A percentile compares a stretch with the other conserved stretches of the same genome.
These are phyloP conservation scores for Tetramorium bicarinatum DNA, from an alignment of 2,888 invertebrate genomes.

Conservation along the genomic window DNA sequence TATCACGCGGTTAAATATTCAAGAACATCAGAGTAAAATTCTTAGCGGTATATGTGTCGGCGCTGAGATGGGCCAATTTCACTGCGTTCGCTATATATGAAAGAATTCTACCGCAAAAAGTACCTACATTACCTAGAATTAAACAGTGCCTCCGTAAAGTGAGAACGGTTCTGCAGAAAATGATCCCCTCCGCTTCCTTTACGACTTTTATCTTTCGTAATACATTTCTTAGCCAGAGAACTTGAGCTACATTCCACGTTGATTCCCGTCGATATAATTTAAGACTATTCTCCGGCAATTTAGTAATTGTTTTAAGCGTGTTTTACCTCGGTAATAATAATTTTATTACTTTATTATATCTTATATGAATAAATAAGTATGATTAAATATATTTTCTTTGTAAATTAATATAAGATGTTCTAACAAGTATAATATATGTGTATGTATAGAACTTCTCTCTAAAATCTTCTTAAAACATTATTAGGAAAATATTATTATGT, in stretches of 20 bases:
- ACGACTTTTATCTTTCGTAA: slow-evolving; percentile 42
- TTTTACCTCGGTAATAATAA: background rate
- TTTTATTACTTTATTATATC: background rate
- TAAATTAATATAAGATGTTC: too few relatives aligned
- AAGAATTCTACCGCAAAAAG: slow-evolving; percentile 29
- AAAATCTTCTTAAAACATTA: background rate
- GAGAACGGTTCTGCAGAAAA: slow-evolving; percentile 18
- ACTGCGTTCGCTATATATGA: background rate
- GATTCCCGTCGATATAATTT: slow-evolving; percentile 10
- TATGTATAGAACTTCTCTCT: too few relatives aligned
- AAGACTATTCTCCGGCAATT: background rate
- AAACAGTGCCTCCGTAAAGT: slow-evolving; percentile 18
- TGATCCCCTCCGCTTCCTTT: background rate
- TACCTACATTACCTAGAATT: slow-evolving; percentile 40
- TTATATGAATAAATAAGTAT: background rate
- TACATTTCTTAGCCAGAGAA: slow-evolving; percentile 24
- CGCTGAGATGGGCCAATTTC: slow-evolving; percentile 3
- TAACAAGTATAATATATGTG: too few relatives aligned
- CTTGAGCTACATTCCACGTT: background rate
- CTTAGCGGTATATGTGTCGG: background rate
- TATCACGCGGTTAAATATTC: slow-evolving; percentile 23
- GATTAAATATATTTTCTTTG: background rate
- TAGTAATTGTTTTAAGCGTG: background rate
- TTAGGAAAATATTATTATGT: background rate
- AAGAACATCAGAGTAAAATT: slow-evolving; percentile 3